phyloP scores from a whole-genome alignment of 2,888 invertebrate genomes.

The Cecidostiba fungosa region DNA sequence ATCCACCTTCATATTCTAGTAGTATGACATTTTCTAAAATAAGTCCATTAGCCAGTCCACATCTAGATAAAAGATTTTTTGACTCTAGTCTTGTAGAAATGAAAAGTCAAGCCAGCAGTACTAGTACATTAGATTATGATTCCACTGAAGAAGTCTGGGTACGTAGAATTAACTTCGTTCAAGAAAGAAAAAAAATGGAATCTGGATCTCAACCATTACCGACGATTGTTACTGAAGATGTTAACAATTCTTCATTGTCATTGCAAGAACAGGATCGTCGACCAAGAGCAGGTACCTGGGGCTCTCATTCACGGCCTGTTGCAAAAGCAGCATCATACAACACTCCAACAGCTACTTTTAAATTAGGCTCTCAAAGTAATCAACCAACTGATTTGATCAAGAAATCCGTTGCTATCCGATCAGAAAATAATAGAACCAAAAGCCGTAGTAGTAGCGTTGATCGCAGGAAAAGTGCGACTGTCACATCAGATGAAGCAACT shows the following conservation, averaged over 20 bases:
- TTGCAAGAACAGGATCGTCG: conserved; percentile 79
- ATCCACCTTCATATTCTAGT: conserved; percentile 77
- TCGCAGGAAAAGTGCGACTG: conserved; percentile 73
- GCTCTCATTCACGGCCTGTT: conserved; percentile 75
- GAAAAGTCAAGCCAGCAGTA: conserved; percentile 86
- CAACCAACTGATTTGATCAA: conserved; percentile 73
- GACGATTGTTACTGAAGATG: conserved; percentile 82
- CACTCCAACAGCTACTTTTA: conserved; percentile 76
- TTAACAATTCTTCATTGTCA: conserved; percentile 76
- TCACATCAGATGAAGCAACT: conserved; percentile 82
- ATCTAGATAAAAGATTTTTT: conserved; percentile 90
- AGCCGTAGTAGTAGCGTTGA: conserved; percentile 77
- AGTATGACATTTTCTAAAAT: conserved; percentile 78
- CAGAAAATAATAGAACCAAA: conserved; percentile 78
- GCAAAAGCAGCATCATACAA: conserved; percentile 71
- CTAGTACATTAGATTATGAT: conserved; percentile 82
- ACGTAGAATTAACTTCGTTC: conserved; percentile 81
- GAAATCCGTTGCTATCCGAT: conserved; percentile 77
- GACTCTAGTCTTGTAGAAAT: conserved; percentile 91
- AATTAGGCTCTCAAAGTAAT: conserved; percentile 76
- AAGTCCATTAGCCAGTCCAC: conserved; percentile 83
- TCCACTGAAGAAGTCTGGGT: conserved; percentile 88
- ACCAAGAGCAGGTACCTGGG: conserved; percentile 83
- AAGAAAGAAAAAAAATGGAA: conserved; percentile 82
- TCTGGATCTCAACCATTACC: conserved; percentile 85